A percentile compares a stretch with the other conserved stretches of the same genome.
phyloP scores from a whole-genome alignment of 2,797 vertebrate genomes.

The Stomatorhinus walkeri region DNA sequence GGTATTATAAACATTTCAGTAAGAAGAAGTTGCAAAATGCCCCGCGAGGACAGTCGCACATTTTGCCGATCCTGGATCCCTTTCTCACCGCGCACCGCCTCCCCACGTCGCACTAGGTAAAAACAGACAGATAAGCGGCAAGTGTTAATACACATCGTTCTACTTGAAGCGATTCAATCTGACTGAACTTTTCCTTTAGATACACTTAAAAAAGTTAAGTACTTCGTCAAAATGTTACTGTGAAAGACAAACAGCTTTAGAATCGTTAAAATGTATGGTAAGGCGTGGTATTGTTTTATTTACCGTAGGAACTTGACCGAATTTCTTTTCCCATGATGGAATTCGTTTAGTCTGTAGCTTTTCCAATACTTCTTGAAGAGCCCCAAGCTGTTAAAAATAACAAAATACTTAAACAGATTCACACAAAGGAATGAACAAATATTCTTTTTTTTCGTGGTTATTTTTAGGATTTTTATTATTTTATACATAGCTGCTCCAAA shows the following conservation, averaged over 20 bases:
- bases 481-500: not conserved
- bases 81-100: slow-evolving; percentile 66
- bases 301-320: slow-evolving; percentile 71
- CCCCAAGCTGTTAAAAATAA: slow-evolving; percentile 57
- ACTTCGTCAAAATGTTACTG: not conserved
- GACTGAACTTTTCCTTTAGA: not conserved
- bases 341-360: slow-evolving; percentile 70
- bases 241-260: not conserved
- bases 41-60: slow-evolving; percentile 60
- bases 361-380: slow-evolving; percentile 69
- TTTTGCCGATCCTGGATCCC: slow-evolving; percentile 66
- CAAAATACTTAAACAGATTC: not conserved
- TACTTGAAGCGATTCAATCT: not conserved
- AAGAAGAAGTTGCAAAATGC: slow-evolving; percentile 62
- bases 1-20: slow-evolving; percentile 60
- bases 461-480: not conserved
- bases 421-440: not conserved
- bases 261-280: not conserved
- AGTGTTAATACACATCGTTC: not conserved
- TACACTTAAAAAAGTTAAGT: not conserved
- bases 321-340: slow-evolving; percentile 73
- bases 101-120: slow-evolving; percentile 54
- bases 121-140: not conserved
- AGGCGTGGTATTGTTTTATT: slow-evolving; percentile 19
- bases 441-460: not conserved